A percentile compares a stretch with the other conserved stretches of the same genome.
These are phyloP conservation scores for Dicycla oo DNA, from an alignment of 2,888 invertebrate species.

Conservation along the genomic window DNA sequence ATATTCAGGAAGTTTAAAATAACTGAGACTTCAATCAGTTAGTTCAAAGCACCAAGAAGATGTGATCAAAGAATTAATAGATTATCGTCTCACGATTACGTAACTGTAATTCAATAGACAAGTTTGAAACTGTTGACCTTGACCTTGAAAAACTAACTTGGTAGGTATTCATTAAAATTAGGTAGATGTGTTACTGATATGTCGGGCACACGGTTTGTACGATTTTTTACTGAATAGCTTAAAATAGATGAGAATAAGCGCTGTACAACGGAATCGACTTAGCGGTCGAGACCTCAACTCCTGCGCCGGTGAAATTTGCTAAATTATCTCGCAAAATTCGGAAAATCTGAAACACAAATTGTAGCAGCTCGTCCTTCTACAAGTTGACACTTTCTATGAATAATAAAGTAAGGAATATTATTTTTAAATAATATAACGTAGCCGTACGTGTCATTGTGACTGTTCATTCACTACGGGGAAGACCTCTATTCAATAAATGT, in stretches of 20 bases:
- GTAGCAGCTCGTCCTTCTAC: not conserved
- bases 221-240: not conserved
- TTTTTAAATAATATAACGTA: not conserved
- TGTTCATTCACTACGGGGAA: conserved; percentile 22
- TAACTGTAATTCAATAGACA: conserved; percentile 62
- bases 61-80: conserved; percentile 40
- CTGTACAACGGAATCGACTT: not conserved
- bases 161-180: conserved; percentile 40
- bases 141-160: conserved; percentile 52
- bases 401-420: not conserved
- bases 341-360: not conserved
- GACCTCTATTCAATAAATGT: conserved; percentile 25
- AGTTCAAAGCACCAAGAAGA: conserved; percentile 28
- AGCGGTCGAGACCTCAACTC: not conserved
- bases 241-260: not conserved
- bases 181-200: conserved; percentile 9
- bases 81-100: conserved; percentile 59
- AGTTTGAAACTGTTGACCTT: conserved; percentile 59
- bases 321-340: not conserved
- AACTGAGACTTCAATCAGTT: conserved; percentile 13
- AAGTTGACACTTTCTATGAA: not conserved
- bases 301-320: not conserved
- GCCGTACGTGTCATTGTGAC: not conserved
- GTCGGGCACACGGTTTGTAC: not conserved
- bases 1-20: conserved; percentile 34